These are phyloP conservation scores for Diadumene lineata DNA, from an alignment of 92 coral and sea anemone genomes.

Conservation along the genomic window DNA sequence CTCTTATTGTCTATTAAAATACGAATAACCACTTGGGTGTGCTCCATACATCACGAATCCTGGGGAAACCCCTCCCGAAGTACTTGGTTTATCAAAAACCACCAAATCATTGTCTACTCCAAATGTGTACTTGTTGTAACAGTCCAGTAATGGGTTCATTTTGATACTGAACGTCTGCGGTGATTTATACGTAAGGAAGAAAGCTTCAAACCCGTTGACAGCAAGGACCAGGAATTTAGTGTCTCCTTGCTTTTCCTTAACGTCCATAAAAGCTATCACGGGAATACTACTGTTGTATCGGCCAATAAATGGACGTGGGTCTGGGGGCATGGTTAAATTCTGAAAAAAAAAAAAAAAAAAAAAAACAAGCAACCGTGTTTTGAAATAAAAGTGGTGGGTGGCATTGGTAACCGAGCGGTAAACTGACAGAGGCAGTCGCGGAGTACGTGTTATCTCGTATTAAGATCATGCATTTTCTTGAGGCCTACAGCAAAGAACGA, in stretches of 20 bases:
- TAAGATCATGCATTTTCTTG: no score
- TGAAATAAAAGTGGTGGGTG: no score
- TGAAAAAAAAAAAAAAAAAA: neutral
- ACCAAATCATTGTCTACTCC: slow-evolving; percentile 55
- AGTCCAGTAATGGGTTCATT: slow-evolving; percentile 11
- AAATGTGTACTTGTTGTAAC: slow-evolving; percentile 8
- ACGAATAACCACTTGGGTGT: slow-evolving; percentile 49
- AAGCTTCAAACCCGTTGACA: slow-evolving; percentile 7
- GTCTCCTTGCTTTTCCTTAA: slow-evolving; percentile 19
- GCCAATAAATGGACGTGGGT: slow-evolving; percentile 50
- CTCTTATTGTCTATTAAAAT: slow-evolving; percentile 12
- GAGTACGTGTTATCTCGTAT: no score
- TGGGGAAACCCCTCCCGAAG: slow-evolving; percentile 41
- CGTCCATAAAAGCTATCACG: slow-evolving; percentile 33
- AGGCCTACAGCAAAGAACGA: no score
- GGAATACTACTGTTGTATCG: slow-evolving; percentile 48
- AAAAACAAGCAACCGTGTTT: neutral
- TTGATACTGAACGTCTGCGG: slow-evolving; percentile 46
- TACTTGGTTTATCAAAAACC: slow-evolving; percentile 45
- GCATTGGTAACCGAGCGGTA: no score
- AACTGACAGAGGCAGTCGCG: no score
- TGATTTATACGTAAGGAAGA: slow-evolving; percentile 34
- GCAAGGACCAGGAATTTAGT: slow-evolving; percentile 18
- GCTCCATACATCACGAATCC: slow-evolving; percentile 65
- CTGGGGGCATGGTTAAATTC: slow-evolving; percentile 44